These are phyloP conservation scores for Rotaria sp. DNA, from an alignment of 2,888 invertebrate species.

Conservation along the genomic window DNA sequence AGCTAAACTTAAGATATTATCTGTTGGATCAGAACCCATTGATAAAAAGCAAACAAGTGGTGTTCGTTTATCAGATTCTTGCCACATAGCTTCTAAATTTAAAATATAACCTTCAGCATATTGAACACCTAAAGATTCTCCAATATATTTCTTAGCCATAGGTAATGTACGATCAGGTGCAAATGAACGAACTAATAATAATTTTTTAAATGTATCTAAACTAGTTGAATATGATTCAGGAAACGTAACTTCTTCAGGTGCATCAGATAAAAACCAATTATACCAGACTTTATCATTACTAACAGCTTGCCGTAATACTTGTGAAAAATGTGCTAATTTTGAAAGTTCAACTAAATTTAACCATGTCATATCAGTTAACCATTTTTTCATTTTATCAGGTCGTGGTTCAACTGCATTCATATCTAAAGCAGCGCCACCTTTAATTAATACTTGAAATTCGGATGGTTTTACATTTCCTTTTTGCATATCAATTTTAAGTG, in stretches of 20 bases:
- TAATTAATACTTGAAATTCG: constrained; percentile 88
- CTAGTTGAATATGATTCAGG: constrained; percentile 54
- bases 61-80: constrained; percentile 76
- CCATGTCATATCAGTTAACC: constrained; percentile 57
- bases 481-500: constrained; percentile 85
- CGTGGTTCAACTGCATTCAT: constrained; percentile 54
- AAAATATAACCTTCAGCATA: constrained; percentile 79
- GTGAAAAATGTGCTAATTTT: constrained; percentile 54
- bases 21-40: constrained; percentile 91
- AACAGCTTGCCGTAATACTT: constrained; percentile 52
- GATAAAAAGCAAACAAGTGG: constrained; percentile 86
- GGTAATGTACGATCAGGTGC: constrained; percentile 54
- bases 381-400: constrained; percentile 53
- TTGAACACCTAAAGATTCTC: constrained; percentile 53
- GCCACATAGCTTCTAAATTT: constrained; percentile 80
- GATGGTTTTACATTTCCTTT: constrained; percentile 72
- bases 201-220: constrained; percentile 52
- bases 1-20: constrained; percentile 77
- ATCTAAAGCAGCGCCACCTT: constrained; percentile 62
- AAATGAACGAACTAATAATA: constrained; percentile 54
- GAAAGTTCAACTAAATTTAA: constrained; percentile 55
- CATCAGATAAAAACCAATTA: constrained; percentile 55
- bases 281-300: constrained; percentile 56
- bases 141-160: constrained; percentile 55
- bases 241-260: constrained; percentile 53